These are phyloP conservation scores for Odocoileus hemionus DNA, from an alignment of 2,113 vertebrate genomes.

Conservation along the genomic window DNA sequence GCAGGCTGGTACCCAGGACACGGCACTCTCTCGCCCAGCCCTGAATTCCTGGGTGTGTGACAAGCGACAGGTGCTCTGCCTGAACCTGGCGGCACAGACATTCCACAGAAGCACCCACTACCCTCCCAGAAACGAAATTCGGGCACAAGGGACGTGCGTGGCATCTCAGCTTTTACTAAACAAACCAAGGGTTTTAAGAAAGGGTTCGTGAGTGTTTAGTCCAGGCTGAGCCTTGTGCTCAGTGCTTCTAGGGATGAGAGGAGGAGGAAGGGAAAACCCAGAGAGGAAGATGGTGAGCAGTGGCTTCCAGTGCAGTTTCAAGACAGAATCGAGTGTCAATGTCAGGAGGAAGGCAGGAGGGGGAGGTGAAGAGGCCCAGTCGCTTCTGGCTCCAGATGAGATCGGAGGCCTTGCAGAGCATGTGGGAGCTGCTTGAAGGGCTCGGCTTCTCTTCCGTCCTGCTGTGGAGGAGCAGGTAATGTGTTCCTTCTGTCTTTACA, in stretches of 20 bases:
- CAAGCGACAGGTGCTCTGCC: neutral
- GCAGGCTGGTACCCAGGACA: neutral
- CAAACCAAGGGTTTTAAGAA: neutral
- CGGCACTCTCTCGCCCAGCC: neutral
- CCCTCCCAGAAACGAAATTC: neutral
- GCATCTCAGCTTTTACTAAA: neutral
- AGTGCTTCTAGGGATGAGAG: neutral
- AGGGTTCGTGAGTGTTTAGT: neutral
- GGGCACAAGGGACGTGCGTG: neutral
- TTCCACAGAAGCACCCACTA: neutral
- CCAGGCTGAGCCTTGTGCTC: neutral
- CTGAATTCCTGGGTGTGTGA: neutral
- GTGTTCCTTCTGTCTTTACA: neutral
- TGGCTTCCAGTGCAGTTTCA: neutral
- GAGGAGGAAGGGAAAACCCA: neutral
- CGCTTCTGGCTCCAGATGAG: neutral
- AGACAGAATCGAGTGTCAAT: neutral
- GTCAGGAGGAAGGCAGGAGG: neutral
- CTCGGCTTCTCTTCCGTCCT: accelerated
- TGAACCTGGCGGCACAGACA: neutral
- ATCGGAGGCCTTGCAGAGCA: neutral
- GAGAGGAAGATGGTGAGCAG: neutral
- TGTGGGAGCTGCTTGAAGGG: accelerated
- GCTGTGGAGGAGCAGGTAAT: neutral
- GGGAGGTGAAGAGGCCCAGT: neutral